Evolutionary conservation across 2,888 invertebrate species (phyloP).

Genomic region (Tolmerus cingulatus): DNA sequence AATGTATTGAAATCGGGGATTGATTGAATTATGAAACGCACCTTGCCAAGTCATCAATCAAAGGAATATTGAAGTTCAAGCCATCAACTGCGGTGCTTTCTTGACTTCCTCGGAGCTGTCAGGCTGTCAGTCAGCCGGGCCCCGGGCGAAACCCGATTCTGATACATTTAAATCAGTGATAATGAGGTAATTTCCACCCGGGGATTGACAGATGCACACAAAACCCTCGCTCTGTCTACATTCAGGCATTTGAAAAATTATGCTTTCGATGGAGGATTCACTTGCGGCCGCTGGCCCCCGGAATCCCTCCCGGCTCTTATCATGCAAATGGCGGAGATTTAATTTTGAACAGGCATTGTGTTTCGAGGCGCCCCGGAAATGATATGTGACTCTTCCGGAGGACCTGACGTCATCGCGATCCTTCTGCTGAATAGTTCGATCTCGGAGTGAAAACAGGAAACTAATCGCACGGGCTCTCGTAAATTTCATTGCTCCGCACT

Average conservation of each 20-base stretch:
- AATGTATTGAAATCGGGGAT: slow-evolving; percentile 20
- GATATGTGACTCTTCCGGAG: neutral
- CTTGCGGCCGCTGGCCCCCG: neutral
- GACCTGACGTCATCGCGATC: neutral
- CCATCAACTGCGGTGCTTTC: neutral
- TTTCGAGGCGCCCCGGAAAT: neutral
- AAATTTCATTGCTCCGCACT: neutral
- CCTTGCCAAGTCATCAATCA: slow-evolving; percentile 36
- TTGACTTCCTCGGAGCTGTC: slow-evolving; percentile 21
- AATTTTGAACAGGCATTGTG: neutral
- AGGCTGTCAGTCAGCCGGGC: slow-evolving; percentile 1
- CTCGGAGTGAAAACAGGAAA: neutral
- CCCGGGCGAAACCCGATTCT: neutral
- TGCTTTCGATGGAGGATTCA: neutral
- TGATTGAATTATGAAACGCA: slow-evolving; percentile 36
- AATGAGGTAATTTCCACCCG: slow-evolving; percentile 19
- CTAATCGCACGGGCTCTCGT: neutral
- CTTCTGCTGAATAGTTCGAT: neutral
- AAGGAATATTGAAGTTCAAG: slow-evolving; percentile 20
- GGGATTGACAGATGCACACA: slow-evolving; percentile 16
- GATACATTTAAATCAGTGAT: slow-evolving; percentile 34
- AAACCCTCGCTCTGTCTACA: neutral
- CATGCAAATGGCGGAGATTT: neutral
- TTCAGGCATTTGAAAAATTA: neutral
- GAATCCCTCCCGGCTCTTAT: neutral